phyloP scores from a whole-genome alignment of 2,888 invertebrate genomes.

The Mycalesis mineus region DNA sequence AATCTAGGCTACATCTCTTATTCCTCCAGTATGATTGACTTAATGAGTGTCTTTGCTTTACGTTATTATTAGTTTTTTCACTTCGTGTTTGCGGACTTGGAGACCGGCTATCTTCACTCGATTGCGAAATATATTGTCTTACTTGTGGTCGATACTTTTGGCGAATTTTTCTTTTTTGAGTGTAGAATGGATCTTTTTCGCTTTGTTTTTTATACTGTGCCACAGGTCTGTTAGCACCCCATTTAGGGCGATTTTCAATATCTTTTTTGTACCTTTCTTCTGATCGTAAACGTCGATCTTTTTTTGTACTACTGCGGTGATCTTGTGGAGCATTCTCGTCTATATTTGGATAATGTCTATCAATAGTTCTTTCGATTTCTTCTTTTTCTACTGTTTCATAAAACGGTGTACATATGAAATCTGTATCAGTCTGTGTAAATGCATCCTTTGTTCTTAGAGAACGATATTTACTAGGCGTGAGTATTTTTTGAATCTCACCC shows the following conservation, averaged over 20 bases:
- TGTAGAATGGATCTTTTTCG: slow-evolving; percentile 91
- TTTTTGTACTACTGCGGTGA: slow-evolving; percentile 69
- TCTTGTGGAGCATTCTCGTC: slow-evolving; percentile 74
- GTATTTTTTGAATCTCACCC: slow-evolving; percentile 53
- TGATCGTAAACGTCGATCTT: slow-evolving; percentile 73
- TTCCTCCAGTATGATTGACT: slow-evolving; percentile 74
- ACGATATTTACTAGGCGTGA: slow-evolving; percentile 73
- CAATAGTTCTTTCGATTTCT: slow-evolving; percentile 60
- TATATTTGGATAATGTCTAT: slow-evolving; percentile 73
- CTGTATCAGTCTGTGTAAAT: slow-evolving; percentile 82
- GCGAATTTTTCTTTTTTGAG: slow-evolving; percentile 82
- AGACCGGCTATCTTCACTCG: slow-evolving; percentile 80
- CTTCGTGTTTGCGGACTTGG: slow-evolving; percentile 72
- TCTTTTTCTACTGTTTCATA: slow-evolving; percentile 59
- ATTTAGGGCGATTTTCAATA: slow-evolving; percentile 83
- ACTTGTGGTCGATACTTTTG: slow-evolving; percentile 80
- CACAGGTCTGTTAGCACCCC: slow-evolving; percentile 87
- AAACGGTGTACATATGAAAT: slow-evolving; percentile 42
- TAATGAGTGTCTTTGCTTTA: slow-evolving; percentile 64
- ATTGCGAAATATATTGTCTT: slow-evolving; percentile 76
- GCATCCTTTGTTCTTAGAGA: slow-evolving; percentile 77
- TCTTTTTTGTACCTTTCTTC: slow-evolving; percentile 77
- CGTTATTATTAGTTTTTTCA: slow-evolving; percentile 58
- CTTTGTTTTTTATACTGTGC: slow-evolving; percentile 93
- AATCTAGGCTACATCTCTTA: slow-evolving; percentile 66